Conservation (phyloP, 2,113 vertebrate species). For the Thamnophis sirtalis region DNA sequence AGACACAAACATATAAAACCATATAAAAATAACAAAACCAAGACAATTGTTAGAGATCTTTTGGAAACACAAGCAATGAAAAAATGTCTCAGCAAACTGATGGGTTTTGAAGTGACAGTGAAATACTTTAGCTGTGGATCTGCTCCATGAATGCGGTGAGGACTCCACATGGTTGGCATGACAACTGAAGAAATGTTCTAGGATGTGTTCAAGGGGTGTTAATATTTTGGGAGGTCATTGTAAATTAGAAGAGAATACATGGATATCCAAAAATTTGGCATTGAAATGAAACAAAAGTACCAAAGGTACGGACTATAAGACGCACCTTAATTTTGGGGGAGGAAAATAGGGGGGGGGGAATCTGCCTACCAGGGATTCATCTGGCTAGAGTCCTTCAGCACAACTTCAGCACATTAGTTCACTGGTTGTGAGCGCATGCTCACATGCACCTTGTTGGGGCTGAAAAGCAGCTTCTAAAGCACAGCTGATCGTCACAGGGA, state of each 20-base stretch:
- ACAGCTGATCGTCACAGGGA: too few relatives aligned
- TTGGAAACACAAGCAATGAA: background rate
- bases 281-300: background rate
- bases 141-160: background rate
- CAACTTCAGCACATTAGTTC: too few relatives aligned
- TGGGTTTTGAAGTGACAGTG: background rate
- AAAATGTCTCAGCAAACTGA: background rate
- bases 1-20: background rate
- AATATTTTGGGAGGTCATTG: background rate
- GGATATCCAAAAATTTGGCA: background rate
- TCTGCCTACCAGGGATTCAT: too few relatives aligned
- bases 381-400: too few relatives aligned
- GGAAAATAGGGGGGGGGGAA: too few relatives aligned
- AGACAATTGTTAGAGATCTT: background rate
- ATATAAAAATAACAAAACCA: background rate
- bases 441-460: too few relatives aligned
- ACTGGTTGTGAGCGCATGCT: too few relatives aligned
- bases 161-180: background rate
- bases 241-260: background rate
- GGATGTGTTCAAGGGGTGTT: background rate
- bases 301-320: too few relatives aligned
- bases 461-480: too few relatives aligned
- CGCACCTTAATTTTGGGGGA: too few relatives aligned
- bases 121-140: background rate
- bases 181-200: background rate